Percentiles rank a stretch among this genome's conserved stretches.
Conservation (phyloP, 2,113 vertebrate genomes). For the Platycercus adscitus region DNA sequence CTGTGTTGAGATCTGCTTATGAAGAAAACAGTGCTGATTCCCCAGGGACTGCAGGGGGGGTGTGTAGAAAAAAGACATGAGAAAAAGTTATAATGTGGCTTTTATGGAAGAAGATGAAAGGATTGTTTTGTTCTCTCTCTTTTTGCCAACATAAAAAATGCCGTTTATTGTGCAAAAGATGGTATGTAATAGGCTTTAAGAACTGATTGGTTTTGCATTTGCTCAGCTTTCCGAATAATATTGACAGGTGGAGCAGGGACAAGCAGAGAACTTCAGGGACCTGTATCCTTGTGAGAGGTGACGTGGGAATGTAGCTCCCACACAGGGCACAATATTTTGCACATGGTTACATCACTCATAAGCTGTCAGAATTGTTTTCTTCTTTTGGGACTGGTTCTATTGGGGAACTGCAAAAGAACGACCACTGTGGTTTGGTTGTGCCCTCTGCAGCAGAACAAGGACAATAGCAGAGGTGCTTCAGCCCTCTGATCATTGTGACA, state of each 20-base stretch:
- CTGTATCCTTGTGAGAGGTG: background rate
- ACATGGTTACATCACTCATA: background rate
- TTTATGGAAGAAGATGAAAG: conserved; percentile 64
- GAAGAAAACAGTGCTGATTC: conserved; percentile 42
- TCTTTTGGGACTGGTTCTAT: background rate
- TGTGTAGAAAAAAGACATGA: background rate
- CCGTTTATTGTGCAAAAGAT: conserved; percentile 49
- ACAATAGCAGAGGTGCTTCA: background rate
- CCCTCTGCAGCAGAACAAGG: background rate
- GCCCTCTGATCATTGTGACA: background rate
- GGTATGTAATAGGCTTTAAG: background rate
- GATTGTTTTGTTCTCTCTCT: conserved; percentile 45
- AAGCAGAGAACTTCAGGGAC: background rate
- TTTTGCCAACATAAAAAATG: conserved; percentile 66
- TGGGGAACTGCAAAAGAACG: background rate
- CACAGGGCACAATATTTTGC: background rate
- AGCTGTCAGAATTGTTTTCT: background rate
- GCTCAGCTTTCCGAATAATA: conserved; percentile 10
- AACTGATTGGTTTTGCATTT: conserved; percentile 30
- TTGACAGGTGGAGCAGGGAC: background rate
- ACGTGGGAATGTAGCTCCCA: background rate
- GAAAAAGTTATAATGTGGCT: conserved; percentile 49
- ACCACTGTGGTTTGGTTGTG: background rate
- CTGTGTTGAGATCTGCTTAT: conserved; percentile 32
- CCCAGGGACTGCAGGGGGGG: conserved; percentile 27